A percentile compares a stretch with the other conserved stretches of the same genome.
These are phyloP conservation scores for Drosophila sp. DNA, from an alignment of 1,140 invertebrate species.

Conservation along the genomic window DNA sequence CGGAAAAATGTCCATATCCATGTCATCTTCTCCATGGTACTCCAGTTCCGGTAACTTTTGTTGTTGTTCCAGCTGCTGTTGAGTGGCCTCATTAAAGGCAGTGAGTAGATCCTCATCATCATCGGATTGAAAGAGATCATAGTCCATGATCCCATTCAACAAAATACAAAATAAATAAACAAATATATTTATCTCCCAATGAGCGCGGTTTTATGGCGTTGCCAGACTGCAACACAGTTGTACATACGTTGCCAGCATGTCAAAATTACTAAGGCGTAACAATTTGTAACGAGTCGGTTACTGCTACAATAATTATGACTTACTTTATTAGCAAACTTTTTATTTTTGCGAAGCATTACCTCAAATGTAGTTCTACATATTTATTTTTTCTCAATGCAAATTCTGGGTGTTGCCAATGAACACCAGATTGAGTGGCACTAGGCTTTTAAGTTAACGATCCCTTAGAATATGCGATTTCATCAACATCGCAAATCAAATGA, in stretches of 20 bases:
- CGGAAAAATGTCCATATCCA: slow-evolving; percentile 37
- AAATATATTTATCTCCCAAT: background rate
- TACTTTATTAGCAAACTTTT: too few species aligned
- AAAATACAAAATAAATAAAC: background rate
- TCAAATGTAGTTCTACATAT: too few species aligned
- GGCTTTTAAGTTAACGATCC: too few species aligned
- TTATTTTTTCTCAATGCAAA: too few species aligned
- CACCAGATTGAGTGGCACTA: too few species aligned
- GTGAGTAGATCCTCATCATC: slow-evolving; percentile 76
- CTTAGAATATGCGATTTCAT: too few species aligned
- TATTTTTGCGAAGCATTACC: too few species aligned
- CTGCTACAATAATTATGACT: background rate
- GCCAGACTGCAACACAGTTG: background rate
- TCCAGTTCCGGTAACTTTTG: background rate
- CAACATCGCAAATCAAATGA: too few species aligned
- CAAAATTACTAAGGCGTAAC: background rate
- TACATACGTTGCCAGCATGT: background rate
- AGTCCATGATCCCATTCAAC: slow-evolving; percentile 57
- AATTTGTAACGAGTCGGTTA: background rate
- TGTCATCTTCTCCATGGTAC: slow-evolving; percentile 15
- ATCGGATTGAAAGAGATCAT: slow-evolving; percentile 78
- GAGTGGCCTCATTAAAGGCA: slow-evolving; percentile 59
- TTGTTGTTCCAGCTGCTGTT: slow-evolving; percentile 24
- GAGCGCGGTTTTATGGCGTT: background rate
- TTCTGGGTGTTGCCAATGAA: too few species aligned